Base-by-base conservation (phyloP, 2,113 vertebrate genomes). In the Phrynocephalus versicolor region DNA sequence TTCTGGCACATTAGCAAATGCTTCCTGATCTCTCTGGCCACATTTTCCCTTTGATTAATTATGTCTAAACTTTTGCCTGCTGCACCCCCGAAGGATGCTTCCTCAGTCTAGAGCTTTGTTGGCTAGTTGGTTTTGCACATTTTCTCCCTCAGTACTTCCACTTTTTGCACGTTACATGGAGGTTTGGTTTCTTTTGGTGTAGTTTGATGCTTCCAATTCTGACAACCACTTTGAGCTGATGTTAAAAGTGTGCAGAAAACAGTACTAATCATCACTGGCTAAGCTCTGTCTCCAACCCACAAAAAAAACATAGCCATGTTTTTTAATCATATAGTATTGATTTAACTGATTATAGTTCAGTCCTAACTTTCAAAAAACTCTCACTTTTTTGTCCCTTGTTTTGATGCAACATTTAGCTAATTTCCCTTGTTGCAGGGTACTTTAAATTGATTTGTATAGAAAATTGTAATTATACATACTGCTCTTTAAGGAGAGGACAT, bases 1-100 rank as follows among this genome's bases (percentile, higher is more conserved):
- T 79, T 79, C 79, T 67, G 67, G 60, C 86, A 71, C 12, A 35
- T 73, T 86, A 37, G 39, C 62, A 85, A 82, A 67, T 27, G 45
- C 37, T 35, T 85, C 80, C 64, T 77, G 37, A 73, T 35, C 70
- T 58, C n/a, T 76, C 71, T 51, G 82, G 64, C 64, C 80, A 45
- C 21, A 67, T 45, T 70, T 60, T 81, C n/a, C 65, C 33, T 60
- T 78, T 86, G 27, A 41, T 87, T 87, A 78, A 78, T 78, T 87
- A 77, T 27, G 74, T 25, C 65, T 37, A 58, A 35, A 35, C 55
- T 60, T n/a, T 62, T 45, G 55, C 67, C 51, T 37, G 72, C 35
- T 27, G 62, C 0, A 15, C 25, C 35, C n/a, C 51, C 60, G 74
- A 76, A 57, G 23, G 23, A 77, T 41, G 51, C 64, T 76, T 80